Base-by-base conservation (phyloP, 2,113 vertebrate genomes). In the Pterocles orientalis region DNA sequence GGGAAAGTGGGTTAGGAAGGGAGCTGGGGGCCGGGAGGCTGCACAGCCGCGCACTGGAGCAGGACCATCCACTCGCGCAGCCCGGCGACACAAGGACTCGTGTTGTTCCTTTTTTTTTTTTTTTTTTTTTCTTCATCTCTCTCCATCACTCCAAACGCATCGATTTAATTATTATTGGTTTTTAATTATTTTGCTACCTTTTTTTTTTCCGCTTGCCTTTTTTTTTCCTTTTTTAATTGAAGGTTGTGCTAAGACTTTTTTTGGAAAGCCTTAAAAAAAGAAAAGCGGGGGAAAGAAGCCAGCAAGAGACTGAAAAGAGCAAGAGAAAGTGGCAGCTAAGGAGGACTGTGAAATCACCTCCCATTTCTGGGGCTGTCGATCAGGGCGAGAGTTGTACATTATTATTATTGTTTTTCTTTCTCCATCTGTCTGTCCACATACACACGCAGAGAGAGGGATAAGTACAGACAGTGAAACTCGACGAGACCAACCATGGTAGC, bases 401-500 rank as follows among this genome's bases (percentile, higher is more conserved):
- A 89, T 97, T 95, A 57, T 73, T 98, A 97, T 64, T 87, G 96
- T 93, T 89, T 28, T 95, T 68, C 69, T 72, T 92, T 87, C 51
- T 84, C 39, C 87, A 24, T 95, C 95, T 81, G 4, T 85, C 79
- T 80, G 26, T 72, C 86, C 85, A 69, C 86, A 50, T 18, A 53
- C 73, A 62, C 94, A 34, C 62, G 45, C 70, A 86, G 91, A 83
- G 68, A 88, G 89, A 91, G 66, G 68, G 48, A 47, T 19, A 66
- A 94, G 82, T 95, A 80, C 54, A 66, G 86, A 39, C 94, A 77
- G 94, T 57, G 88, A 90, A 93, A 94, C 95, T 96, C 97, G 79
- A 90, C 92, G 61, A 90, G 97, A 97, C 96, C 98, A 99, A 86
- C 99, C 98, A 99, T 99, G 98, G 98, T 98, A 96, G 98, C 98